These are phyloP conservation scores for Ariopsis seemanni DNA, from an alignment of 2,113 vertebrate genomes.

Conservation along the genomic window DNA sequence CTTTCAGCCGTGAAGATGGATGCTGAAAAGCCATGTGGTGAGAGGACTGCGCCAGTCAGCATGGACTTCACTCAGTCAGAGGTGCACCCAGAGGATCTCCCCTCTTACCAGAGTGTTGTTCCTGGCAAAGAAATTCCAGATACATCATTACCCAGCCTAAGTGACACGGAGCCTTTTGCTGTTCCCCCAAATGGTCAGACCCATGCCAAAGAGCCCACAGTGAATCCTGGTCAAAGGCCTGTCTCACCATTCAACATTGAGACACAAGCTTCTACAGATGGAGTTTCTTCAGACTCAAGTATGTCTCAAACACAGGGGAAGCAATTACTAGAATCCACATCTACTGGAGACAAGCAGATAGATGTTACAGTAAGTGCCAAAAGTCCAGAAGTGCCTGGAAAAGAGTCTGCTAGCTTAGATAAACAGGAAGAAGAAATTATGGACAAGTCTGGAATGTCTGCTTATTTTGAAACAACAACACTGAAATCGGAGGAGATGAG, in stretches of 20 bases:
- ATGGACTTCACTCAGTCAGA: slow-evolving; percentile 73
- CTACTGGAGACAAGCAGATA: slow-evolving; percentile 34
- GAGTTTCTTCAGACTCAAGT: slow-evolving; percentile 62
- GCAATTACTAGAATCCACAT: slow-evolving; percentile 17
- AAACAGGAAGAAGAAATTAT: slow-evolving; percentile 68
- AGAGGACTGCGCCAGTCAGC: slow-evolving; percentile 71
- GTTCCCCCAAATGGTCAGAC: slow-evolving; percentile 63
- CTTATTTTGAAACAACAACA: slow-evolving; percentile 96
- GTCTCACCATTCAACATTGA: slow-evolving; percentile 66
- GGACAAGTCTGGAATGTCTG: slow-evolving; percentile 94
- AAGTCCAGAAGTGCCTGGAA: slow-evolving; percentile 46
- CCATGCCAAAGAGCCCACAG: slow-evolving; percentile 68
- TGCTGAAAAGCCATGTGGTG: slow-evolving; percentile 76
- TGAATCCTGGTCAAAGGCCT: slow-evolving; percentile 59
- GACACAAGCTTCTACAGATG: slow-evolving; percentile 75
- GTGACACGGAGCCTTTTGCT: slow-evolving; percentile 56
- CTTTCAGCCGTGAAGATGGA: slow-evolving; percentile 99
- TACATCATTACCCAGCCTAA: slow-evolving; percentile 67
- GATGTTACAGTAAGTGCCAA: slow-evolving; percentile 41
- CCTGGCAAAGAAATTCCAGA: slow-evolving; percentile 67
- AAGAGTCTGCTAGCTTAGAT: slow-evolving; percentile 40
- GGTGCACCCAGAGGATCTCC: slow-evolving; percentile 67
- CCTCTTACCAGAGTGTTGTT: slow-evolving; percentile 66
- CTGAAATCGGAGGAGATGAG: slow-evolving; percentile 78
- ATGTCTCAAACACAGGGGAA: slow-evolving; percentile 35